Percentiles rank a stretch among this genome's conserved stretches.
phyloP scores from a whole-genome alignment of 2,888 invertebrate genomes.

The Tineola bisselliella region DNA sequence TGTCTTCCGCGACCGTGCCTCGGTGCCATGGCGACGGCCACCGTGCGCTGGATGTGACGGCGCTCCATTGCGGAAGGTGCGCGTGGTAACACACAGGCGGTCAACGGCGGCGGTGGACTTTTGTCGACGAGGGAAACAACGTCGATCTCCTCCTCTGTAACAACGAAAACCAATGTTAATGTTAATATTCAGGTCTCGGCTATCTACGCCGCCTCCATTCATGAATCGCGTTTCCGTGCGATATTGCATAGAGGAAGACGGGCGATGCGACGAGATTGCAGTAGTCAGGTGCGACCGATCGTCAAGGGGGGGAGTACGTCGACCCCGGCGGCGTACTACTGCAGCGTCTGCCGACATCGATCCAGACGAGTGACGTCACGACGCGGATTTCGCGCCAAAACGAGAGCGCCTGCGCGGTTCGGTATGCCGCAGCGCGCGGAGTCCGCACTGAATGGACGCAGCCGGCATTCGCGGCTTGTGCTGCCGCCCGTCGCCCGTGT shows the following conservation, averaged over 20 bases:
- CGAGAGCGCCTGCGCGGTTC: constrained; percentile 59
- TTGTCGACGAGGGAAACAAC: constrained; percentile 77
- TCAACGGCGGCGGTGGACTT: constrained; percentile 36
- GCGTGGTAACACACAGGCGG: constrained; percentile 67
- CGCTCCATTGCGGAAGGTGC: constrained; percentile 76
- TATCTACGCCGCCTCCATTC: constrained; percentile 3
- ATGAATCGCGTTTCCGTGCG: constrained; percentile 8
- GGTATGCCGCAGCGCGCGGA: constrained; percentile 46
- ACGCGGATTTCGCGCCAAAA: constrained; percentile 67
- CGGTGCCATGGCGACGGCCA: constrained; percentile 67
- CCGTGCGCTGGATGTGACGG: constrained; percentile 71
- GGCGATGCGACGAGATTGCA: constrained; percentile 57
- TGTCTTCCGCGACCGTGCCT: constrained; percentile 65
- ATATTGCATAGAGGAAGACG: constrained; percentile 35
- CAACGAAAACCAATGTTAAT: constrained; percentile 30
- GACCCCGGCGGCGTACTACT: constrained; percentile 62
- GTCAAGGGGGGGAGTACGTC: constrained; percentile 43
- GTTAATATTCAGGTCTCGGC: not conserved
- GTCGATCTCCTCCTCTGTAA: constrained; percentile 86
- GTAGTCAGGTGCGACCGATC: constrained; percentile 52
- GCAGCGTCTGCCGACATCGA: constrained; percentile 69
- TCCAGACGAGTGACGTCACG: constrained; percentile 67
- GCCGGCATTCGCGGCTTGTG: constrained; percentile 14
- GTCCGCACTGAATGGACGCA: constrained; percentile 50
- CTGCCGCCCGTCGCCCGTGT: constrained; percentile 30